Evolutionary conservation across 2,113 vertebrate species (phyloP).

Genomic region (Actinemys pallida): DNA sequence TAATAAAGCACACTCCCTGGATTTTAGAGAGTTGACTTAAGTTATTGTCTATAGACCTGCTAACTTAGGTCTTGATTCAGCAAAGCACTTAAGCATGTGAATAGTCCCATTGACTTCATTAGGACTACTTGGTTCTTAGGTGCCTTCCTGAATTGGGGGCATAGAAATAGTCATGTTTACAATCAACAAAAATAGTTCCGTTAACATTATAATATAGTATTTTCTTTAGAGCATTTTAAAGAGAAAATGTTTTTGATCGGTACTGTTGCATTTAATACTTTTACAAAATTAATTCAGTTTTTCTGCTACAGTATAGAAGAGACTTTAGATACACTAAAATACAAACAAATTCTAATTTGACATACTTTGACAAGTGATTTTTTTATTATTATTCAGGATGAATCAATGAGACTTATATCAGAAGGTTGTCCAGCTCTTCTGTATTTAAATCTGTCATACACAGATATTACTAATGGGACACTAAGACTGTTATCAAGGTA

Average conservation of each 20-base stretch:
- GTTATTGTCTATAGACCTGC: background rate
- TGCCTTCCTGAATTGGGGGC: background rate
- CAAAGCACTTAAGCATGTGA: background rate
- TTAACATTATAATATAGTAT: background rate
- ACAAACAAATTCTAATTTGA: background rate
- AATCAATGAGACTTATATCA: slow-evolving; percentile 80
- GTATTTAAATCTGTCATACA: slow-evolving; percentile 86
- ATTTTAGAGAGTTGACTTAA: background rate
- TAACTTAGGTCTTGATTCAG: background rate
- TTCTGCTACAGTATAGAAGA: background rate
- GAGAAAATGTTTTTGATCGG: background rate
- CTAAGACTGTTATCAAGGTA: slow-evolving; percentile 84
- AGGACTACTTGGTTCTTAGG: background rate
- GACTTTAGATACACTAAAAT: background rate
- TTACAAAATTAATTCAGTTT: background rate
- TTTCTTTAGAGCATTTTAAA: background rate
- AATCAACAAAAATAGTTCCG: background rate
- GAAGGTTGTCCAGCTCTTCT: slow-evolving; percentile 84
- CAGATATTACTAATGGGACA: slow-evolving; percentile 80
- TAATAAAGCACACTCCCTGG: background rate
- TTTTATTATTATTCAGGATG: slow-evolving; percentile 77
- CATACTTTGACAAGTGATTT: slow-evolving; percentile 12
- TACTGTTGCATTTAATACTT: background rate
- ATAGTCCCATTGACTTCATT: background rate
- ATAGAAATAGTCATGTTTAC: background rate